Base-by-base conservation (phyloP, 2,113 vertebrate genomes). In the Forbesichthys agassizii region DNA sequence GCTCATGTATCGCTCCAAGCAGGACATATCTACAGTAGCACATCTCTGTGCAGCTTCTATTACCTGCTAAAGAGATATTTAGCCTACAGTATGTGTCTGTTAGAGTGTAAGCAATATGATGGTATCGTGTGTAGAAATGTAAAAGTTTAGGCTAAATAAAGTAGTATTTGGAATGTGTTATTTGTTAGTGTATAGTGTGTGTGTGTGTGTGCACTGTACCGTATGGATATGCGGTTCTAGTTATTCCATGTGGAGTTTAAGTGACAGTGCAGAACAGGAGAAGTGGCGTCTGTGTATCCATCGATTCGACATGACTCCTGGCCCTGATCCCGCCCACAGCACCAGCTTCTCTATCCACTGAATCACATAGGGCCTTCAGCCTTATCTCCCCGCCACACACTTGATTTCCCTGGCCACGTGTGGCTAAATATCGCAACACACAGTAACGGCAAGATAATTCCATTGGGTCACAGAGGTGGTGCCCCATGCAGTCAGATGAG, bases 401-500 rank as follows among this genome's bases (percentile, higher is more conserved):
- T 33, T 54, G 70, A 33, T 60, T 74, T 82, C 48, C 64, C 70
- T 10, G 46, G 64, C n/a, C 48, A 11, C 20, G 63, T 73, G 71
- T 71, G 27, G 18, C 68, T 75, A 80, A 82, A 74, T 71, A 78
- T 78, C 69, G 85, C 61, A 49, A 61, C 65, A 64, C 36, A 65
- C 59, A 69, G 49, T 76, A 69, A 69, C 48, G 46, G 61, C 62
- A 48, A 79, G 75, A 53, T 73, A 78, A 71, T 65, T 75, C 36
- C 61, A 59, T 13, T 1, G 4, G 81, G 81, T 89, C 71, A 65
- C 36, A 33, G 58, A 75, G 63, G 70, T 78, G 60, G 68, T 67
- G 48, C 65, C 64, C 79, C 74, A 71, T 69, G 68, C 73, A 81
- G 81, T 83, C 79, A 80, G 79, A 77, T 68, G 64, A 77, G 74